These are phyloP conservation scores for Pseudomyrmex pallidus DNA, from an alignment of 1,140 invertebrate species.

Conservation along the genomic window DNA sequence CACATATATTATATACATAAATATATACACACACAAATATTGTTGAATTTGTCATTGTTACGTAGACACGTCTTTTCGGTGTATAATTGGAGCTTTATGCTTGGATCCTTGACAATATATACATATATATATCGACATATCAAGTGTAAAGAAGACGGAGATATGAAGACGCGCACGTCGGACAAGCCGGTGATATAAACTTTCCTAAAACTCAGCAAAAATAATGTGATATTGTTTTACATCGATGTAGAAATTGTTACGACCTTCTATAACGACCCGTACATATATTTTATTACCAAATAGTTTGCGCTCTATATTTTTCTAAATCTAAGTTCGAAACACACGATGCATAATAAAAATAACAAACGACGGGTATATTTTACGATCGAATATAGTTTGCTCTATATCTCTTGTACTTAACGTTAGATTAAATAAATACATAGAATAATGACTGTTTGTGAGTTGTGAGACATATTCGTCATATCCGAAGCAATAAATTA, in stretches of 20 bases:
- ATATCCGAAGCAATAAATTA: conserved; percentile 10
- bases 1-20: not conserved
- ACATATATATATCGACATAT: conserved; percentile 42
- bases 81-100: conserved; percentile 36
- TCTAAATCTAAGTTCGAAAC: conserved; percentile 33
- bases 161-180: not conserved
- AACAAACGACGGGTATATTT: conserved; percentile 13
- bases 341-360: not conserved
- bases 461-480: conserved; percentile 2
- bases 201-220: conserved; percentile 30
- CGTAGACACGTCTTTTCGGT: conserved; percentile 32
- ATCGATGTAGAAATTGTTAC: conserved; percentile 43
- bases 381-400: conserved; percentile 6
- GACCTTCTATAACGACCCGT: conserved; percentile 15
- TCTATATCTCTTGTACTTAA: conserved; percentile 12
- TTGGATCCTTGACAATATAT: conserved; percentile 53
- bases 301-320: conserved; percentile 38
- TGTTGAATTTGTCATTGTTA: conserved; percentile 52
- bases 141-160: conserved; percentile 12
- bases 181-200: conserved; percentile 26
- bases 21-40: conserved; percentile 26
- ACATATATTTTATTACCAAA: conserved; percentile 48
- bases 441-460: conserved; percentile 1
- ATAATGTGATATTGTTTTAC: conserved; percentile 51
- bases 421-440: not conserved